phyloP scores from a whole-genome alignment of 2,113 vertebrate species.

The Plestiodon gilberti region DNA sequence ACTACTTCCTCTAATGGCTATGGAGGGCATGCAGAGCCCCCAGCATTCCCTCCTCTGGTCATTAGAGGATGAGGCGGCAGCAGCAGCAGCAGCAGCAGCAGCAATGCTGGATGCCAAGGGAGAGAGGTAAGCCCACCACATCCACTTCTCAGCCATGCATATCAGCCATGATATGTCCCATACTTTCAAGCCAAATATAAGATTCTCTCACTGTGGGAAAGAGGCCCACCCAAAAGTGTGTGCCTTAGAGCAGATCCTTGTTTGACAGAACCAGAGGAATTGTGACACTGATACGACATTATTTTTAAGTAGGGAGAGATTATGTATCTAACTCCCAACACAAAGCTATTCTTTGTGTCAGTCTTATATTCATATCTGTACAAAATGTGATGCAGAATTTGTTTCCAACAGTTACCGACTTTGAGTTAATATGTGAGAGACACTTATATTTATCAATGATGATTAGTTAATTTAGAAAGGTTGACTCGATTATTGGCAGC shows the following conservation, averaged over 20 bases:
- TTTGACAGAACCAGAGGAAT: neutral
- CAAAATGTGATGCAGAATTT: conserved; percentile 50
- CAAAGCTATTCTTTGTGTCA: conserved; percentile 54
- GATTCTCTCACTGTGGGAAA: neutral
- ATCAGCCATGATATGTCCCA: neutral
- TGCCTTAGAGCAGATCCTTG: neutral
- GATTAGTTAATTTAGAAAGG: conserved; percentile 66
- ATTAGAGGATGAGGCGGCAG: too few relatives aligned
- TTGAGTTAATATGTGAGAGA: conserved; percentile 58
- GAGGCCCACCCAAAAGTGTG: neutral
- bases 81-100: too few relatives aligned
- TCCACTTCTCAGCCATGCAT: too few relatives aligned
- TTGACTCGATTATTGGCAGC: conserved; percentile 52
- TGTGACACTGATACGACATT: neutral
- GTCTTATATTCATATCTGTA: conserved; percentile 42
- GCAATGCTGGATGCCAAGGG: too few relatives aligned
- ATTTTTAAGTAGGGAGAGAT: neutral
- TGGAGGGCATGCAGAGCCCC: too few relatives aligned
- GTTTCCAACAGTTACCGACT: conserved; percentile 53
- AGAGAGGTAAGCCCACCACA: too few relatives aligned
- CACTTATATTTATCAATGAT: conserved; percentile 58
- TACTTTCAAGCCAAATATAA: neutral
- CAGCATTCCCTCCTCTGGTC: too few relatives aligned
- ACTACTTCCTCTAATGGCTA: too few relatives aligned
- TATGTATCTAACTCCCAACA: too few relatives aligned